These are phyloP conservation scores for Bombus ignitus DNA, from an alignment of 1,140 invertebrate genomes.

Conservation along the genomic window DNA sequence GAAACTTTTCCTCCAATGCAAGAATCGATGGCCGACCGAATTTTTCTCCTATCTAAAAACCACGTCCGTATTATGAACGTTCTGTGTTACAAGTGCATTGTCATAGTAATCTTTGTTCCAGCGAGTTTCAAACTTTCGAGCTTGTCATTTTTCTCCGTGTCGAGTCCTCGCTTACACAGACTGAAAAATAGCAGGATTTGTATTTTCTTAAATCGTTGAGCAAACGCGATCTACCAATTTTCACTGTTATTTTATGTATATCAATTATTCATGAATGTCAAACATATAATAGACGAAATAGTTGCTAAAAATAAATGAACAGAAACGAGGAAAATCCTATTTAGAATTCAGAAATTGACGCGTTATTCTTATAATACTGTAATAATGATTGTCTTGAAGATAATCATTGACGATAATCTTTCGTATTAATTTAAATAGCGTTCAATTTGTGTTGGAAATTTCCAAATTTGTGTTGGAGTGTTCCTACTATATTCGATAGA, in stretches of 20 bases:
- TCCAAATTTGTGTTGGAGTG: no score
- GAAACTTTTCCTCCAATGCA: not conserved
- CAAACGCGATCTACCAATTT: not conserved
- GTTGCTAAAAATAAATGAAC: not conserved
- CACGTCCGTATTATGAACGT: not conserved
- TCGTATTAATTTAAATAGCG: not conserved
- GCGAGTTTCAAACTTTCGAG: not conserved
- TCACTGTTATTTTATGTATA: no score
- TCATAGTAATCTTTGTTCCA: not conserved
- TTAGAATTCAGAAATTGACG: not conserved
- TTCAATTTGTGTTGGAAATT: not conserved
- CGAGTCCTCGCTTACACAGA: no score
- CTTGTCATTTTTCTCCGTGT: not conserved
- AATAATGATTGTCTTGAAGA: not conserved
- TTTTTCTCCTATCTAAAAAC: not conserved
- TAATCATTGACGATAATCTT: not conserved
- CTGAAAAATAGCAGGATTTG: no score
- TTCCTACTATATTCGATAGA: no score
- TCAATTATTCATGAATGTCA: no score
- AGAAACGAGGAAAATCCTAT: not conserved
- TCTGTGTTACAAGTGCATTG: not conserved
- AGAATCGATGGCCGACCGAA: slow-evolving; percentile 14
- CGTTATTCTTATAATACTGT: not conserved
- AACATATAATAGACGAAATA: no score
- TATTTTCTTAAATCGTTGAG: not conserved